These are phyloP conservation scores for Cettia cetti DNA, from an alignment of 2,113 vertebrate species.

Conservation along the genomic window DNA sequence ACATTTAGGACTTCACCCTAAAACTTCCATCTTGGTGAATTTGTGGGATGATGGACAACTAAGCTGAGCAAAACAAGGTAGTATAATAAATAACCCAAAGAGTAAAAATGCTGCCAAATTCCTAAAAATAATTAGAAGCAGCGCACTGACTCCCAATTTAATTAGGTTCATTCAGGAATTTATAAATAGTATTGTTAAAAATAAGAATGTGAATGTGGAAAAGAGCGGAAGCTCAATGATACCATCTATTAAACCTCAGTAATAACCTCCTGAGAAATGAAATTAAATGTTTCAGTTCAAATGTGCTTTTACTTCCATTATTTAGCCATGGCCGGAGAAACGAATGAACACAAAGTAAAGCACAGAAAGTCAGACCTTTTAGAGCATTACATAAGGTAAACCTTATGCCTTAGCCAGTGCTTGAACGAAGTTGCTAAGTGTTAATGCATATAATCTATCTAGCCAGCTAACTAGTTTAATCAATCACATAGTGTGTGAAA, in stretches of 20 bases:
- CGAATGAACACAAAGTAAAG: conserved; percentile 32
- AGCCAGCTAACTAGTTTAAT: conserved; percentile 78
- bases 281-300: conserved; percentile 39
- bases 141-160: neutral
- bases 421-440: conserved; percentile 64
- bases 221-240: neutral
- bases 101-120: neutral
- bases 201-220: neutral
- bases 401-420: conserved; percentile 33
- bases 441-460: conserved; percentile 74
- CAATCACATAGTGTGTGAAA: conserved; percentile 67
- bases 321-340: conserved; percentile 14
- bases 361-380: conserved; percentile 8
- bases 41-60: neutral
- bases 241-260: neutral
- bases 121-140: neutral
- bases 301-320: conserved; percentile 45
- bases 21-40: neutral
- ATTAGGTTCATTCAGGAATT: conserved; percentile 3
- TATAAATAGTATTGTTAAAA: conserved; percentile 3
- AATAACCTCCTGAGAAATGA: conserved; percentile 10
- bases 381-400: conserved; percentile 47
- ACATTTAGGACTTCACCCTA: neutral
- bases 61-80: neutral
- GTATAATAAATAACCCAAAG: neutral